These are phyloP conservation scores for Drosophila sturtevanti DNA, from an alignment of 1,140 invertebrate genomes.

Conservation along the genomic window DNA sequence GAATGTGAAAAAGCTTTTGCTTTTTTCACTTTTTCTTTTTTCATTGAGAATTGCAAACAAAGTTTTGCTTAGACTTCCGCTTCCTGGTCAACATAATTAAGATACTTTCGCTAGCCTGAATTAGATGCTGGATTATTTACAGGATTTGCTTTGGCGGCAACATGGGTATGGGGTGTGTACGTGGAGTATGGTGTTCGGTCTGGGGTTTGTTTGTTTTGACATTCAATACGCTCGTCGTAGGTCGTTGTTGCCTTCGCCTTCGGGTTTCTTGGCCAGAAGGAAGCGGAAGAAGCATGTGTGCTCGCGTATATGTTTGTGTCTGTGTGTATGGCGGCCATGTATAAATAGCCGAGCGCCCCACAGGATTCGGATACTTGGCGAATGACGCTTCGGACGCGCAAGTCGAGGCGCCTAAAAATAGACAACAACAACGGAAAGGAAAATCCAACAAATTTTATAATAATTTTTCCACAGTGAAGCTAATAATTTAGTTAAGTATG, in stretches of 20 bases:
- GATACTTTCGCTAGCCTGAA: conserved; percentile 63
- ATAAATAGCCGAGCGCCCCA: conserved; percentile 64
- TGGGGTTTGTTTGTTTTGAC: conserved; percentile 53
- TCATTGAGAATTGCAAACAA: conserved; percentile 24
- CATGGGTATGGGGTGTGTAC: background rate
- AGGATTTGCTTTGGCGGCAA: conserved; percentile 14
- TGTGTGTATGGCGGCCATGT: conserved; percentile 28
- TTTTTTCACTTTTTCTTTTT: conserved; percentile 22
- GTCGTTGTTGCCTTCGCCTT: conserved; percentile 22
- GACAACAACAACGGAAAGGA: conserved; percentile 20
- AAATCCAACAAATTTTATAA: background rate
- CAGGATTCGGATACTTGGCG: conserved; percentile 61
- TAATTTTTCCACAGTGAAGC: conserved; percentile 30
- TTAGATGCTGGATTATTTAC: conserved; percentile 39
- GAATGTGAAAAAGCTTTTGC: background rate
- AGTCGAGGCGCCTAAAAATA: conserved; percentile 37
- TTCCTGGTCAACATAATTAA: conserved; percentile 77
- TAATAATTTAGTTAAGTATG: conserved; percentile 22
- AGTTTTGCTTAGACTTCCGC: conserved; percentile 56
- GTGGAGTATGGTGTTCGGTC: background rate
- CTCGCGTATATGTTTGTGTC: conserved; percentile 23
- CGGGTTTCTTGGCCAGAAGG: conserved; percentile 26
- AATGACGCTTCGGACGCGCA: conserved; percentile 36
- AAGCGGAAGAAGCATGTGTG: conserved; percentile 47
- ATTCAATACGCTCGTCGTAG: conserved; percentile 56